phyloP scores from a whole-genome alignment of 92 coral and sea anemone species.

The Metridium senile region DNA sequence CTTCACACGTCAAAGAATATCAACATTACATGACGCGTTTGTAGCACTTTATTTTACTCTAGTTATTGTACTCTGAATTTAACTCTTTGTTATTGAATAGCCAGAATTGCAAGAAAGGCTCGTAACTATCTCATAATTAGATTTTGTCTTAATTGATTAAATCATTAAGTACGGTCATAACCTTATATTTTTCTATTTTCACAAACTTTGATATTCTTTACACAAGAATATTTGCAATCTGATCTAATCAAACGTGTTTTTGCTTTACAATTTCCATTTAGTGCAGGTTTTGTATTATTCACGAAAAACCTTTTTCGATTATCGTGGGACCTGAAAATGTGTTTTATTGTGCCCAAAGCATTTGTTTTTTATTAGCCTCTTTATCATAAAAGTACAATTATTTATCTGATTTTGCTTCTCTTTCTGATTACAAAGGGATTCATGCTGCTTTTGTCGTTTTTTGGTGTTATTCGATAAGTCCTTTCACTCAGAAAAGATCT shows the following conservation, averaged over 20 bases:
- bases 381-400: background rate
- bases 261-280: background rate
- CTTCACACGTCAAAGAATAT: background rate
- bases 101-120: background rate
- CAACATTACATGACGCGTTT: background rate
- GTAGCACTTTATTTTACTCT: background rate
- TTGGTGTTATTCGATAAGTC: background rate
- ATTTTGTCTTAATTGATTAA: slow-evolving; percentile 11
- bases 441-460: background rate
- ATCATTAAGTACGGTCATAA: background rate
- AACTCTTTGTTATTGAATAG: background rate
- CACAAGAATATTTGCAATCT: background rate
- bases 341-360: slow-evolving; percentile 1
- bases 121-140: background rate
- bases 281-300: background rate
- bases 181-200: background rate
- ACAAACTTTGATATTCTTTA: background rate
- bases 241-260: background rate
- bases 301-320: background rate
- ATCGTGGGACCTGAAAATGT: slow-evolving; percentile 16
- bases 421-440: background rate
- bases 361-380: background rate
- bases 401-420: slow-evolving; percentile 1
- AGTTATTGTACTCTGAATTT: background rate
- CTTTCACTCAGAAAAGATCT: background rate